Conservation (phyloP, 2,797 vertebrate species). For the Danio aesculapii region DNA sequence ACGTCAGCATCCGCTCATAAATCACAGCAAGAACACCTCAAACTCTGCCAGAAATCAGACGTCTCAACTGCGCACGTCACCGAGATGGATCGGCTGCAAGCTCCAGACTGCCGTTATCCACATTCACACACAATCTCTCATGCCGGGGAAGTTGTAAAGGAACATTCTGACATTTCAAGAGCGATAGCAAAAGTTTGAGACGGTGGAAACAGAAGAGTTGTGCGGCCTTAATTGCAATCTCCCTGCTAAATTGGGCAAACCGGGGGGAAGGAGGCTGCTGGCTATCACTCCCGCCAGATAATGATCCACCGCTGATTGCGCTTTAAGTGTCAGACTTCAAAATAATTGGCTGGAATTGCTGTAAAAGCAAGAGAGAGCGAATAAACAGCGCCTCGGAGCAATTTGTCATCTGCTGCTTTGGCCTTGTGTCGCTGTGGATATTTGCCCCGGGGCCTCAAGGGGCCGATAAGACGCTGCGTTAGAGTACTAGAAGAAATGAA, state of each 20-base stretch:
- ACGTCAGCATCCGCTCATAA: slow-evolving; percentile 36
- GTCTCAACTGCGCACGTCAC: slow-evolving; percentile 20
- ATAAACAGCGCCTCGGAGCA: slow-evolving; percentile 56
- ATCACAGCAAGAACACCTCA: slow-evolving; percentile 35
- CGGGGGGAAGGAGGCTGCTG: slow-evolving; percentile 37
- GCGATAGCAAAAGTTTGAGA: slow-evolving; percentile 51
- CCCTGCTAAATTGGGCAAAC: slow-evolving; percentile 49
- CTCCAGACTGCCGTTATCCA: slow-evolving; percentile 12
- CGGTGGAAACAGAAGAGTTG: slow-evolving; percentile 15
- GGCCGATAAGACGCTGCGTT: slow-evolving; percentile 53
- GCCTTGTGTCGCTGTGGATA: slow-evolving; percentile 40
- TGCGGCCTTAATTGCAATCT: slow-evolving; percentile 55
- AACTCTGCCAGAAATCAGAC: slow-evolving; percentile 35
- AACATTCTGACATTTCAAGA: slow-evolving; percentile 40
- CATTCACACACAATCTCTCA: slow-evolving; percentile 30
- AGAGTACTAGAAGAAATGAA: slow-evolving; percentile 44
- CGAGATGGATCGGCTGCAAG: slow-evolving; percentile 7
- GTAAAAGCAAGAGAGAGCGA: slow-evolving; percentile 56
- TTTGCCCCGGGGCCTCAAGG: slow-evolving; percentile 32
- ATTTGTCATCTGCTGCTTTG: slow-evolving; percentile 59
- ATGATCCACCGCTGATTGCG: slow-evolving; percentile 58
- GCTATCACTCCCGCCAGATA: slow-evolving; percentile 53
- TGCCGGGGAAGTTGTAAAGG: slow-evolving; percentile 20
- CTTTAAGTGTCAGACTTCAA: slow-evolving; percentile 60
- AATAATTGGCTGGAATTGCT: slow-evolving; percentile 66